Evolutionary conservation across 2,797 vertebrate species (phyloP).

Genomic region (Lithobates sylvaticus): DNA sequence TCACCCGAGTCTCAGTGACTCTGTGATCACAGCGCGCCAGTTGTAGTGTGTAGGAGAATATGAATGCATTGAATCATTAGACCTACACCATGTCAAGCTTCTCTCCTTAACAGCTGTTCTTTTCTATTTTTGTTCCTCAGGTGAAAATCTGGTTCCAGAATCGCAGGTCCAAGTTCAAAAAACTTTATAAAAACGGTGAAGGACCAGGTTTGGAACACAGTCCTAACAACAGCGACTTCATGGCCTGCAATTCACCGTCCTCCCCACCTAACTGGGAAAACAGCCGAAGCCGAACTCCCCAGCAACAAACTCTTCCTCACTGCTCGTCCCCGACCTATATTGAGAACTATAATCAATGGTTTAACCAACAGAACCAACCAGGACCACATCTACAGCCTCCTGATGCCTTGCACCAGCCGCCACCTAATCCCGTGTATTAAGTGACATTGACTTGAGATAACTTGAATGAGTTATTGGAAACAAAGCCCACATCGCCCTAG

Average conservation of each 20-base stretch:
- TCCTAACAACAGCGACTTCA: constrained; percentile 97
- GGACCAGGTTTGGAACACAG: constrained; percentile 92
- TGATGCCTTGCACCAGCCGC: constrained; percentile 88
- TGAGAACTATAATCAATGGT: constrained; percentile 96
- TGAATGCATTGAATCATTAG: too few relatives aligned
- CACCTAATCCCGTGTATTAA: constrained; percentile 92
- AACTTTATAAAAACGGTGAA: constrained; percentile 97
- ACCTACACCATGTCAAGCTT: too few relatives aligned
- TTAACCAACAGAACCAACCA: constrained; percentile 83
- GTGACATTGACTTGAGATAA: constrained; percentile 59
- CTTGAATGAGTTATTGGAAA: constrained; percentile 2
- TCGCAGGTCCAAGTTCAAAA: constrained; percentile 98
- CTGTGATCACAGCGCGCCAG: too few relatives aligned
- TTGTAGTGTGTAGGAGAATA: too few relatives aligned
- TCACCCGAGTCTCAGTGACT: too few relatives aligned
- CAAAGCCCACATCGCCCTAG: not conserved
- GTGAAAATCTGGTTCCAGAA: constrained; percentile 99
- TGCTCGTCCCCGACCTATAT: constrained; percentile 90
- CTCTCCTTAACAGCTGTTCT: not conserved
- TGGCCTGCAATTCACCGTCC: constrained; percentile 95
- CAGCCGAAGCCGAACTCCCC: constrained; percentile 82
- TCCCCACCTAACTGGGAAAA: constrained; percentile 94
- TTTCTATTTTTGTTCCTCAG: constrained; percentile 70
- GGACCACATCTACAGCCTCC: constrained; percentile 91
- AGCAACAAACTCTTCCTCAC: constrained; percentile 88